These are phyloP conservation scores for Paradisaea rubra DNA, from an alignment of 2,113 vertebrate genomes.

Conservation along the genomic window DNA sequence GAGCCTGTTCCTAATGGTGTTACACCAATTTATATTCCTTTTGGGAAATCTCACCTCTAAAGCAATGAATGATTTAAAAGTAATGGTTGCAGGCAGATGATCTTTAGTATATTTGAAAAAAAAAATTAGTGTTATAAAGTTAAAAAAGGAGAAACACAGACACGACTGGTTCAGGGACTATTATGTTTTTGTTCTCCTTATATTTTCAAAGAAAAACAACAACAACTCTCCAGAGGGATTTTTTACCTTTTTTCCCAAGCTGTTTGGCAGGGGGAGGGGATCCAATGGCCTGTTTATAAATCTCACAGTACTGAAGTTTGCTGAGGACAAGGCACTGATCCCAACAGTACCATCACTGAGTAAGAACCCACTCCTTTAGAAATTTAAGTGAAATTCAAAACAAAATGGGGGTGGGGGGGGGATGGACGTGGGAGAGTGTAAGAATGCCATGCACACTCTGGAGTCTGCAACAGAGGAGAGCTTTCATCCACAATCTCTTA, in stretches of 20 bases:
- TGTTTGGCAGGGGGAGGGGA: background rate
- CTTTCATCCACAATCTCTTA: background rate
- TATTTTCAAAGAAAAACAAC: background rate
- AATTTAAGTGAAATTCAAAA: background rate
- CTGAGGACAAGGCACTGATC: rapidly evolving
- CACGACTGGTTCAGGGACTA: background rate
- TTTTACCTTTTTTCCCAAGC: background rate
- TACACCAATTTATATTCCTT: background rate
- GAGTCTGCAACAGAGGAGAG: background rate
- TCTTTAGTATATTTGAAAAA: background rate
- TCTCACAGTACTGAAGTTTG: background rate
- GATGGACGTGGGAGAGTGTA: rapidly evolving
- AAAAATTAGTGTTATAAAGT: background rate
- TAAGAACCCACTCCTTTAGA: background rate
- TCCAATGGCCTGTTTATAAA: background rate
- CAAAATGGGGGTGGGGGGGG: background rate
- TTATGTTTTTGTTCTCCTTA: background rate
- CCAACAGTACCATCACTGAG: rapidly evolving
- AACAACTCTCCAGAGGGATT: background rate
- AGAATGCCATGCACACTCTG: background rate
- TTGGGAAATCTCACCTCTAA: background rate
- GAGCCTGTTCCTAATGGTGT: background rate
- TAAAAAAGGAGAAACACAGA: background rate
- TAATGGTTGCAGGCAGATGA: background rate
- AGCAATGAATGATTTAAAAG: background rate